Evolutionary conservation across 1,140 invertebrate genomes (phyloP), one percentile per base, ranked within the genome.

Genomic region (Drosophila hydei): DNA sequence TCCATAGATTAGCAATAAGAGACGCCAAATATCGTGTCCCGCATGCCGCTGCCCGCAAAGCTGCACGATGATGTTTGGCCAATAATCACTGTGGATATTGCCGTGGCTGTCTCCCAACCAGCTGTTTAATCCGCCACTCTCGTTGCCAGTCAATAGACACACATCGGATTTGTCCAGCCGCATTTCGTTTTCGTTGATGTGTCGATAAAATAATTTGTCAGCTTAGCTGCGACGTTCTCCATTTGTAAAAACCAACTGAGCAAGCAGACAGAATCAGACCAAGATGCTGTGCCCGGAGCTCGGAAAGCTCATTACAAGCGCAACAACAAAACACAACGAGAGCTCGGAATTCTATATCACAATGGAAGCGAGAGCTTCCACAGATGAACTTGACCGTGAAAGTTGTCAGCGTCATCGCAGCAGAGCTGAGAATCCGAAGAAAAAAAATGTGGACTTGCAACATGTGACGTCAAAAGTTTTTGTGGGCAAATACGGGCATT

Each of bases 381-480:
- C 56, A 75, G 67, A 90, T 90, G 87, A 90, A 90, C 87, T 90
- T 90, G 87, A 90, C 87, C 87, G 87, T 90, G 87, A 90, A 90
- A 90, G 78, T 73, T 63, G 73, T 73, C 69, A 78, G 58, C 59
- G 80, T 69, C 65, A 45, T 50, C 25, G 30, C 55, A 60, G 25
- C 60, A 21, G n/a, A 45, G 18, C 55, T 11, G 33, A 42, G 25
- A 45, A 25, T 27, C 12, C 21, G 21, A 56, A 42, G 36, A 27
- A 30, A 55, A 30, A 55, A 43, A 75, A 85, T 77, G 77, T 81
- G 61, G 71, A 81, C 63, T 81, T 72, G 62, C 83, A 52, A 71
- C 77, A 65, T 72, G 83, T 85, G 81, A 85, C 81, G 81, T 85
- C 81, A 85, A 78, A 38, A 81, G 73, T 69, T 72, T 56, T 45